A percentile compares a stretch with the other conserved stretches of the same genome.
Evolutionary conservation across 2,113 vertebrate species (phyloP).

Genomic region (Salvelinus namaycush): DNA sequence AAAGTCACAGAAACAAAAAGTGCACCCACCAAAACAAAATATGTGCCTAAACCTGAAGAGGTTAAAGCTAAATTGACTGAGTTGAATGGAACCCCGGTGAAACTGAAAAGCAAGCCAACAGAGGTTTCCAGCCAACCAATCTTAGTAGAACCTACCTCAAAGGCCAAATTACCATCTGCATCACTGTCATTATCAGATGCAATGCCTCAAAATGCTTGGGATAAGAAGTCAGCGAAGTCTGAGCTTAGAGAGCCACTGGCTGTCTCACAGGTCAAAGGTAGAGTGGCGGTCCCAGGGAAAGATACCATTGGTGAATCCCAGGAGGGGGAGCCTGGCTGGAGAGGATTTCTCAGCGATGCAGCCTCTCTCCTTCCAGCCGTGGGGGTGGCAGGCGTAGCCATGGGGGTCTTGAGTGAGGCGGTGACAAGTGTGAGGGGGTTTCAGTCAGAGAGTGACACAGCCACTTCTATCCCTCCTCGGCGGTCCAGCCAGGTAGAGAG

Average conservation of each 20-base stretch:
- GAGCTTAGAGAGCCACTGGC: neutral
- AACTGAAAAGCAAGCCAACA: constrained; percentile 4
- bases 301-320: neutral
- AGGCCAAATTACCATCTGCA: neutral
- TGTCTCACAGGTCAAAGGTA: neutral
- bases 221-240: too few relatives aligned
- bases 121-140: constrained; percentile 15
- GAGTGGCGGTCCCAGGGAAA: neutral
- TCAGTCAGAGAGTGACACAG: constrained; percentile 31
- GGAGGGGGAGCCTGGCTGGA: constrained; percentile 21
- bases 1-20: neutral
- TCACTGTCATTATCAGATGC: neutral
- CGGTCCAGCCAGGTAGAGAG: constrained; percentile 7
- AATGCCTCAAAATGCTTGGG: neutral
- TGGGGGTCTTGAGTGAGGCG: constrained; percentile 27
- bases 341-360: constrained; percentile 18
- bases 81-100: neutral
- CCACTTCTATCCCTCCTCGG: neutral
- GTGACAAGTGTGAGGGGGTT: constrained; percentile 13
- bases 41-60: neutral
- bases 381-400: constrained; percentile 36
- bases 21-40: neutral
- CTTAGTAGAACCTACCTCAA: constrained; percentile 21
- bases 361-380: constrained; percentile 41
- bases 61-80: neutral